Conservation (phyloP, 1,140 invertebrate species). For the Belonocnema kinseyi region DNA sequence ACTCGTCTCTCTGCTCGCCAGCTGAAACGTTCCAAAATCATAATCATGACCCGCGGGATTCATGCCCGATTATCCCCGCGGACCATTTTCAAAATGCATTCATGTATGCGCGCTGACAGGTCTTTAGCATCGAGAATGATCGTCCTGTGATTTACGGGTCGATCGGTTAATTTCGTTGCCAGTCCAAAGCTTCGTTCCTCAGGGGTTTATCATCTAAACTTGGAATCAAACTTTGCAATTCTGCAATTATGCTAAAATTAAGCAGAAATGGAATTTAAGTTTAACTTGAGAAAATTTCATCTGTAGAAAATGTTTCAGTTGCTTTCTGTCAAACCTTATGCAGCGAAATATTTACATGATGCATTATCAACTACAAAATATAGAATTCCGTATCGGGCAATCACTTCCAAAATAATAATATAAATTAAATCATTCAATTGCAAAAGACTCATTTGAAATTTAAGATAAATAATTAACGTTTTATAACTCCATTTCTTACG, state of each 20-base stretch:
- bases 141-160: constrained; percentile 26
- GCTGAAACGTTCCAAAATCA: constrained; percentile 44
- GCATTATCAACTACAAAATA: too few relatives aligned
- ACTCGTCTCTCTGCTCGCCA: constrained; percentile 28
- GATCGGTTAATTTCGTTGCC: constrained; percentile 29
- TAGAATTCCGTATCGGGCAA: too few relatives aligned
- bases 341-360: too few relatives aligned
- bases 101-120: constrained; percentile 33
- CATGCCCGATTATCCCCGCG: constrained; percentile 43
- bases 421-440: too few relatives aligned
- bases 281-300: too few relatives aligned
- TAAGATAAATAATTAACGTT: not conserved
- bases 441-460: too few relatives aligned
- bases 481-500: not conserved
- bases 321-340: too few relatives aligned
- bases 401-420: too few relatives aligned
- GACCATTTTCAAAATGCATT: constrained; percentile 40
- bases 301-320: too few relatives aligned
- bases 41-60: constrained; percentile 48
- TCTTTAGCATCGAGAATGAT: constrained; percentile 12
- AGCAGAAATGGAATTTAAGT: too few relatives aligned
- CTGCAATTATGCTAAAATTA: not conserved
- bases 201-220: constrained; percentile 22
- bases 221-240: constrained; percentile 13
- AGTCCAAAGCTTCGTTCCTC: constrained; percentile 8